These are phyloP conservation scores for Diadegma fenestrale DNA, from an alignment of 2,888 invertebrate genomes.

Conservation along the genomic window DNA sequence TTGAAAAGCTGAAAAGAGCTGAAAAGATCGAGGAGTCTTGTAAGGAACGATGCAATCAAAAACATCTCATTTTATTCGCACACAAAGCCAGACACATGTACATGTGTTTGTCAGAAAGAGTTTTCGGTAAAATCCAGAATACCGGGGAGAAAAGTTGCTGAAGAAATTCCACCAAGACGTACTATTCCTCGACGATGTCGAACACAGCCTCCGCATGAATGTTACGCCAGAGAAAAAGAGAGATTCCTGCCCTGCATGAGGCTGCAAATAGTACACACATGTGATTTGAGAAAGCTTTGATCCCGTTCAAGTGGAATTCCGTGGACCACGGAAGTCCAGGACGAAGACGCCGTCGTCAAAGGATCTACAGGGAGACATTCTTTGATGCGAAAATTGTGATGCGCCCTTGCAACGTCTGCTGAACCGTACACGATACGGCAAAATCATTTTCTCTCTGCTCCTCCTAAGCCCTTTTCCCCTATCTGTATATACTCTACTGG, in stretches of 20 bases:
- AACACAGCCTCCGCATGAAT: conserved; percentile 1
- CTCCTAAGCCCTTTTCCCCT: neutral
- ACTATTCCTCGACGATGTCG: conserved; percentile 12
- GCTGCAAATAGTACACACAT: neutral
- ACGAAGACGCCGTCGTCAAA: conserved; percentile 61
- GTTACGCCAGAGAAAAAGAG: neutral
- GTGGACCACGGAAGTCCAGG: conserved; percentile 52
- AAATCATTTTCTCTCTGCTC: neutral
- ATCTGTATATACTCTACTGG: neutral
- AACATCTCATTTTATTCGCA: neutral
- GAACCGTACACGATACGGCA: conserved; percentile 51
- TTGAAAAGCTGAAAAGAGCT: neutral
- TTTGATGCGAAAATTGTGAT: conserved; percentile 61
- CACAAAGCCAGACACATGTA: neutral
- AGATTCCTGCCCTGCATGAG: conserved; percentile 27
- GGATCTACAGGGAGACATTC: conserved; percentile 48
- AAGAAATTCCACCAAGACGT: conserved; percentile 24
- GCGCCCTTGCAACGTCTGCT: conserved; percentile 33
- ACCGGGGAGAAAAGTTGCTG: neutral
- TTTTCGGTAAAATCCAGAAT: neutral
- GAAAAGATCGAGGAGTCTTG: neutral
- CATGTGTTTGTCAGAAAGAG: neutral
- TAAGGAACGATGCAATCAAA: neutral
- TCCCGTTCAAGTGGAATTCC: conserved; percentile 62
- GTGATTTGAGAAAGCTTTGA: conserved; percentile 49